phyloP scores from a whole-genome alignment of 2,888 invertebrate genomes.

The Pandemis corylana region DNA sequence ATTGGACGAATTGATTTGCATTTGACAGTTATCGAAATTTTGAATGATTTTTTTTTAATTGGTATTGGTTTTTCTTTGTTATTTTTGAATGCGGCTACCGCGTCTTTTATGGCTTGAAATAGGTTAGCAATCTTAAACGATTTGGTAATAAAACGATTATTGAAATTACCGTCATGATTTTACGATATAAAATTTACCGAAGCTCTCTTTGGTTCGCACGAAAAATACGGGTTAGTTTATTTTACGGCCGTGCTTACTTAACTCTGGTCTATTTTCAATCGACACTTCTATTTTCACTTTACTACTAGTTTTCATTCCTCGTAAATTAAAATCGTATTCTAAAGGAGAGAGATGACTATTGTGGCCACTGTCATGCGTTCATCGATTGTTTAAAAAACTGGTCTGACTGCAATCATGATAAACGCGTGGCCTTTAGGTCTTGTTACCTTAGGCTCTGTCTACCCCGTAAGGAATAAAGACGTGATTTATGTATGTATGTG shows the following conservation, averaged over 20 bases:
- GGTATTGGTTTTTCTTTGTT: not conserved
- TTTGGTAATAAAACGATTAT: conserved; percentile 34
- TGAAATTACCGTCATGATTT: conserved; percentile 23
- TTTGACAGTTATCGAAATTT: not conserved
- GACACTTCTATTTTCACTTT: conserved; percentile 17
- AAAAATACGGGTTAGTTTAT: conserved; percentile 46
- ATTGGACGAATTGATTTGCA: conserved; percentile 1
- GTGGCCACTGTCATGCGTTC: too few species aligned
- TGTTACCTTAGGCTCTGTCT: too few species aligned
- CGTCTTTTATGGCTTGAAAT: not conserved
- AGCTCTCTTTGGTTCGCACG: conserved; percentile 16
- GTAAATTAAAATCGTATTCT: not conserved
- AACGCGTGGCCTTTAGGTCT: too few species aligned
- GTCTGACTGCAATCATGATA: too few species aligned
- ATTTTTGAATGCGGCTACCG: not conserved
- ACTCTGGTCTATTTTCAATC: conserved; percentile 48
- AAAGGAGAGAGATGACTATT: too few species aligned
- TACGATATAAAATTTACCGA: conserved; percentile 24
- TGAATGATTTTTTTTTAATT: not conserved
- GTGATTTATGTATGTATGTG: too few species aligned
- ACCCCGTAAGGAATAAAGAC: too few species aligned
- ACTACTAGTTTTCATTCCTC: conserved; percentile 13
- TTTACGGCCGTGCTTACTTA: conserved; percentile 47
- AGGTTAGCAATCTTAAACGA: conserved; percentile 7
- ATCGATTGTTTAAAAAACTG: too few species aligned